phyloP scores from a whole-genome alignment of 2,888 invertebrate species.

The Catocala sponsa region DNA sequence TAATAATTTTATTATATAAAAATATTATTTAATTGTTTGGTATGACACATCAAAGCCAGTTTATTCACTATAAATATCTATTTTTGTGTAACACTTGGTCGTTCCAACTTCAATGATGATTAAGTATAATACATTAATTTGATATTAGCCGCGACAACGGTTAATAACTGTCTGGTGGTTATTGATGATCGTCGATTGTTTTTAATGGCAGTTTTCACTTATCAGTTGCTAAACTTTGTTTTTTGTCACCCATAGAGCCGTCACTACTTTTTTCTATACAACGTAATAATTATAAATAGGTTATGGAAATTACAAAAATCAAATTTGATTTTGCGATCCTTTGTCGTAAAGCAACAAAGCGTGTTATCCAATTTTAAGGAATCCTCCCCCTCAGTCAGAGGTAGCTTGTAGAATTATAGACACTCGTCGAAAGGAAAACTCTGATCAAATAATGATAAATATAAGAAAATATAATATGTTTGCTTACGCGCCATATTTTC shows the following conservation, averaged over 20 bases:
- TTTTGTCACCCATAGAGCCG: slow-evolving; percentile 17
- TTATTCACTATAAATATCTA: no score
- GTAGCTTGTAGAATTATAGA: slow-evolving; percentile 44
- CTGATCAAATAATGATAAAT: slow-evolving; percentile 54
- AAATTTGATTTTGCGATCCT: slow-evolving; percentile 57
- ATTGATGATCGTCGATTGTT: slow-evolving; percentile 28
- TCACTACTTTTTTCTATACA: slow-evolving; percentile 10
- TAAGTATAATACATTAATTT: no score
- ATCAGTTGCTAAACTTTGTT: slow-evolving; percentile 23
- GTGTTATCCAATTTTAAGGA: slow-evolving; percentile 70
- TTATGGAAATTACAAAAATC: slow-evolving; percentile 40
- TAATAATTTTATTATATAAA: no score
- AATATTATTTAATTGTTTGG: no score
- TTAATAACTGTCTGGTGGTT: slow-evolving; percentile 38
- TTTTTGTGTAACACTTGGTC: no score
- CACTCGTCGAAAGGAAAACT: slow-evolving; percentile 57
- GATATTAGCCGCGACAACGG: slow-evolving; percentile 19
- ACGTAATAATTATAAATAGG: slow-evolving; percentile 15
- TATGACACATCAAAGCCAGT: no score
- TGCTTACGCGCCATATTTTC: slow-evolving; percentile 15
- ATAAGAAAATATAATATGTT: slow-evolving; percentile 24
- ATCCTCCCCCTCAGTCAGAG: slow-evolving; percentile 58
- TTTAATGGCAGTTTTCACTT: slow-evolving; percentile 42
- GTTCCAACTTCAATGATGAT: no score
- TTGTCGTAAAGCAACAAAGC: slow-evolving; percentile 67